Base-by-base conservation (phyloP, 92 coral and sea anemone genomes). In the Parazoanthus darwini region DNA sequence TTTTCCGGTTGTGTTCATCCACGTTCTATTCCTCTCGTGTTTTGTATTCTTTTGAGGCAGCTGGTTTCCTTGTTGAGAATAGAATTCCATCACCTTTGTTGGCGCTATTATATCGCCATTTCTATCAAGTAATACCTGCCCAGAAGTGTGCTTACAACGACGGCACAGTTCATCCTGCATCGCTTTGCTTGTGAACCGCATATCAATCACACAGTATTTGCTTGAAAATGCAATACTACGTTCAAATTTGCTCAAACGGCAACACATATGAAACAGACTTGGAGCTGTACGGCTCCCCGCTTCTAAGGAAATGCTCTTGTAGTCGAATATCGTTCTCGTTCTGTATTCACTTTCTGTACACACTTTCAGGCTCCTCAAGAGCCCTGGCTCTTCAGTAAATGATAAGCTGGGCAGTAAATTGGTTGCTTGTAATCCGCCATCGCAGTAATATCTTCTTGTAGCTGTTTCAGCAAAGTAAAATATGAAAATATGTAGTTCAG, bases 71-170 rank as follows among this genome's bases (percentile, higher is more conserved):
- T 82, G 75, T 18, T 20, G 72, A 36, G 75, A 82, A 42, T 36
- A 37, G 29, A 37, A 82, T 39, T 13, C 2, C 20, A 38, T 65
- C 86, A 25, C 23, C 20, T 65, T 82, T 65, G 72, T 35, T 38
- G 51, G 46, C 25, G 48, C 33, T 42, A 82, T 65, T 82, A 82
- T 59, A 59, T 42, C 44, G 37, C 26, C 74, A n/a, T 58, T 37
- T 63, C 48, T 22, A 63, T 67, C 36, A 82, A 82, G 67, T 82
- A 67, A 82, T 25, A 67, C 38, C 37, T 82, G 77, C 58, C 54
- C 35, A 16, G 38, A 82, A 82, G 77, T 18, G 77, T 9, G 25
- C 10, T 63, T 22, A 63, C 48, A 29, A 29, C 33, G 8, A 8
- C 1, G 15, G 43, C 38, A 44, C 5, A 66, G 6, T 65, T 39